phyloP scores from a whole-genome alignment of 53 echinoderm and acorn worm species.

The Holothuria scabra region DNA sequence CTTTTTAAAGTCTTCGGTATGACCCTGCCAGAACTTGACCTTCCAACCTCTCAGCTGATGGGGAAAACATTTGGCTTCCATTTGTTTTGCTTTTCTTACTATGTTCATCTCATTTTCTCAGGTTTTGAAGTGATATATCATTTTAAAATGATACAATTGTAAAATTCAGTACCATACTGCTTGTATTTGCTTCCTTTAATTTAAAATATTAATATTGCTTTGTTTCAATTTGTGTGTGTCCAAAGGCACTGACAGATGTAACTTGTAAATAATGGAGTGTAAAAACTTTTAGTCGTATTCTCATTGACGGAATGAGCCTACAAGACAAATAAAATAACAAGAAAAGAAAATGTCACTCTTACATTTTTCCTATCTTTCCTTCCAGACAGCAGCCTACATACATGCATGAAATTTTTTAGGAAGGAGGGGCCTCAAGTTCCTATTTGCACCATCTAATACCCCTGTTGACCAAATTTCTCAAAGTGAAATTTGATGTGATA shows the following conservation, averaged over 20 bases:
- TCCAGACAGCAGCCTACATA: too few species aligned
- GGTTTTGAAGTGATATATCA: constrained; percentile 5
- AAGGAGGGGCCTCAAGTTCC: too few species aligned
- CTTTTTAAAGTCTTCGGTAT: too few species aligned
- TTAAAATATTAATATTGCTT: constrained; percentile 1
- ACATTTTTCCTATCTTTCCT: too few species aligned
- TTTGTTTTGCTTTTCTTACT: neutral
- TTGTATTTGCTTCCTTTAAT: neutral
- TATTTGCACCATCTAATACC: too few species aligned
- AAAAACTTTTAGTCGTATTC: constrained; percentile 34
- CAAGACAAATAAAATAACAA: constrained; percentile 15
- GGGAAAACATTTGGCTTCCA: neutral
- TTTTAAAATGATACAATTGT: too few species aligned
- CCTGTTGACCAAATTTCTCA: too few species aligned
- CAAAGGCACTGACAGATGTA: constrained; percentile 9
- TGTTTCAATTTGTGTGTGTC: neutral
- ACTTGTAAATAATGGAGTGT: constrained; percentile 28
- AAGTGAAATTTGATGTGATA: too few species aligned
- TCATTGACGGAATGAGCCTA: constrained; percentile 28
- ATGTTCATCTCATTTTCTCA: constrained; percentile 18
- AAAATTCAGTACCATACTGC: too few species aligned
- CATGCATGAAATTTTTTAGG: too few species aligned
- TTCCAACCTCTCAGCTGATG: too few species aligned
- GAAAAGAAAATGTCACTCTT: neutral
- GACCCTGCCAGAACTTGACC: too few species aligned